Evolutionary conservation across 2,888 invertebrate species (phyloP).

Genomic region (Oligia strigilis): DNA sequence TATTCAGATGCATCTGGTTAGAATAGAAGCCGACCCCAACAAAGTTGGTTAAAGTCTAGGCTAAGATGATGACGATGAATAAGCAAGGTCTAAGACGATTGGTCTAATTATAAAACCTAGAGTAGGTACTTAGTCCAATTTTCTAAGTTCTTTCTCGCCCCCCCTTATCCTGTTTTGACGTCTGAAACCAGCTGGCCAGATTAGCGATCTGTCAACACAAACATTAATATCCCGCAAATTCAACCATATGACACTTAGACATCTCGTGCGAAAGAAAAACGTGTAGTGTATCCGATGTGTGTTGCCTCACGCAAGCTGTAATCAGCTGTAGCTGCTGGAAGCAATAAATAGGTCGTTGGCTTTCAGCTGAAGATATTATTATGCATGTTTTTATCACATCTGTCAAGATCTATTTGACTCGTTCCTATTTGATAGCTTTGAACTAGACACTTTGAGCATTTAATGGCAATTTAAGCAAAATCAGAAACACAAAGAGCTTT

Average conservation of each 20-base stretch:
- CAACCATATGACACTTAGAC: slow-evolving; percentile 49
- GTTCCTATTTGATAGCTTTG: no score
- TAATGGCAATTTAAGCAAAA: not conserved
- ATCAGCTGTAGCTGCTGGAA: slow-evolving; percentile 37
- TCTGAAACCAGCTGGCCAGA: slow-evolving; percentile 14
- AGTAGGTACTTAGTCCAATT: not conserved
- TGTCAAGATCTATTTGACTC: not conserved
- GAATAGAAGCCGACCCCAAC: not conserved
- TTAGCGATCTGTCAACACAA: slow-evolving; percentile 20
- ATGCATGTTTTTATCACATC: slow-evolving; percentile 1
- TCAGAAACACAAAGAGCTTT: not conserved
- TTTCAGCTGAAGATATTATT: slow-evolving; percentile 12
- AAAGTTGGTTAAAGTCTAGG: fast-evolving
- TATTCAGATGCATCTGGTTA: not conserved
- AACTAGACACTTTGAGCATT: not conserved
- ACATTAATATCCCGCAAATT: slow-evolving; percentile 47
- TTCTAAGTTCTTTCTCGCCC: not conserved
- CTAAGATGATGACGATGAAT: not conserved
- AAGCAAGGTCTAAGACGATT: not conserved
- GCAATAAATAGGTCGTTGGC: slow-evolving; percentile 42
- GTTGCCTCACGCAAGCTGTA: slow-evolving; percentile 27
- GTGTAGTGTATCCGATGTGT: slow-evolving; percentile 12
- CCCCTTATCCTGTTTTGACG: not conserved
- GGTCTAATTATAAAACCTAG: not conserved
- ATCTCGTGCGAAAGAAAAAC: slow-evolving; percentile 47